A percentile compares a stretch with the other conserved stretches of the same genome.
phyloP scores from a whole-genome alignment of 2,888 invertebrate species.

The Plagodis dolabraria region DNA sequence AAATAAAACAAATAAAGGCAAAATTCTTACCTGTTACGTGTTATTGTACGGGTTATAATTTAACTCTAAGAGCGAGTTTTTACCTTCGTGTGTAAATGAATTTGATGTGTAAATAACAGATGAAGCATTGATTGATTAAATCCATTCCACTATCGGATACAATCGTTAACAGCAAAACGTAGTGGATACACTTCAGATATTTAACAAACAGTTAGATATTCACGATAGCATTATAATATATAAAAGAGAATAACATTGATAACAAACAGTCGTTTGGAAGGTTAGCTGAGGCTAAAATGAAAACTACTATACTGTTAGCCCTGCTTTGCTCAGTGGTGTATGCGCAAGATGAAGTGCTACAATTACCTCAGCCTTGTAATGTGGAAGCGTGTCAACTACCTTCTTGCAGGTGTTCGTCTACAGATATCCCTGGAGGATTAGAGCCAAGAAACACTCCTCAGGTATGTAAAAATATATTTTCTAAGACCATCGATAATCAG shows the following conservation, averaged over 20 bases:
- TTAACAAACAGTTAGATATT: too few relatives aligned
- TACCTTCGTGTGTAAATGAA: too few relatives aligned
- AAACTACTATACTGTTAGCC: conserved; percentile 9
- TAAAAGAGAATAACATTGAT: background rate
- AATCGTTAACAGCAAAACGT: too few relatives aligned
- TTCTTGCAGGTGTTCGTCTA: conserved; percentile 80
- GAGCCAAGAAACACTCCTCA: conserved; percentile 76
- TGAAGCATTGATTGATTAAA: too few relatives aligned
- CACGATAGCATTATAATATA: conserved; percentile 4
- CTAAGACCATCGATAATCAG: too few relatives aligned
- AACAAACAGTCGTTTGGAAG: conserved; percentile 5
- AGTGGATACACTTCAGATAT: too few relatives aligned
- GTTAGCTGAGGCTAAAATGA: conserved; percentile 4
- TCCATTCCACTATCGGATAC: too few relatives aligned
- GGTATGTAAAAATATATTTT: conserved; percentile 51
- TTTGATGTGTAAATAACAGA: too few relatives aligned
- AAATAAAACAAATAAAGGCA: too few relatives aligned
- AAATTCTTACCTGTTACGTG: too few relatives aligned
- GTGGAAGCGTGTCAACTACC: conserved; percentile 75
- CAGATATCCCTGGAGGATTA: conserved; percentile 75
- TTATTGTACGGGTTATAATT: too few relatives aligned
- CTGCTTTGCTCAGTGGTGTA: conserved; percentile 17
- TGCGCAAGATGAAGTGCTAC: conserved; percentile 37
- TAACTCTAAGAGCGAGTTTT: too few relatives aligned
- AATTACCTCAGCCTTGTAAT: conserved; percentile 62